Percentiles rank a stretch among this genome's conserved stretches.
These are phyloP conservation scores for Leptodactylus fuscus DNA, from an alignment of 2,113 vertebrate genomes.

Conservation along the genomic window DNA sequence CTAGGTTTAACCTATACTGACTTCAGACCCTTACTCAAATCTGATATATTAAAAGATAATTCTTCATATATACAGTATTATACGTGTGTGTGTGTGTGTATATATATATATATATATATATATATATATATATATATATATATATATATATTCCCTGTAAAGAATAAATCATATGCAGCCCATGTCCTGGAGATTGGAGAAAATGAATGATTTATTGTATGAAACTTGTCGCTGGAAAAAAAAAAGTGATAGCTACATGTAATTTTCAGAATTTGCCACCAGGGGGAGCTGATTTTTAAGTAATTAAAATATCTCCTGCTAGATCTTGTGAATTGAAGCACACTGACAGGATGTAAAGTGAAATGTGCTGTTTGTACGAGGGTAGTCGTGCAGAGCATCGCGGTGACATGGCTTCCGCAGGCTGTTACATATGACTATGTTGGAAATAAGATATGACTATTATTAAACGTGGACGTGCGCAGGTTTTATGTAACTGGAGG, in stretches of 20 bases:
- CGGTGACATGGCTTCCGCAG: no score
- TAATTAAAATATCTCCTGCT: not conserved
- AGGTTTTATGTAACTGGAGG: no score
- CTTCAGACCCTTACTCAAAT: not conserved
- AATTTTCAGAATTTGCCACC: not conserved
- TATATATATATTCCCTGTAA: no score
- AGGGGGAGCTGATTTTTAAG: not conserved
- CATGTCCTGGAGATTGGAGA: not conserved
- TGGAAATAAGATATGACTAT: no score
- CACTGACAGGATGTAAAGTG: not conserved
- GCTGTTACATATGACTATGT: no score
- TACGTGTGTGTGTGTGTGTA: no score
- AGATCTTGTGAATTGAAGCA: not conserved
- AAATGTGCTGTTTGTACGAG: not conserved
- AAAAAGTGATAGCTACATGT: not conserved
- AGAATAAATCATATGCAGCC: not conserved
- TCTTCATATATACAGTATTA: no score
- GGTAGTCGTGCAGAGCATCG: not conserved
- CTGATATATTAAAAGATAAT: not conserved
- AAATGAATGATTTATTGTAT: not conserved
- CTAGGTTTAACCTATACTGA: no score
- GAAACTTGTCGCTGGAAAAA: not conserved
- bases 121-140: no score
- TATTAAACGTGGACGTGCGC: no score
- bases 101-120: no score